Percentiles rank a stretch among this genome's conserved stretches.
Conservation (phyloP, 2,888 invertebrate species). For the Cephonodes hylas region DNA sequence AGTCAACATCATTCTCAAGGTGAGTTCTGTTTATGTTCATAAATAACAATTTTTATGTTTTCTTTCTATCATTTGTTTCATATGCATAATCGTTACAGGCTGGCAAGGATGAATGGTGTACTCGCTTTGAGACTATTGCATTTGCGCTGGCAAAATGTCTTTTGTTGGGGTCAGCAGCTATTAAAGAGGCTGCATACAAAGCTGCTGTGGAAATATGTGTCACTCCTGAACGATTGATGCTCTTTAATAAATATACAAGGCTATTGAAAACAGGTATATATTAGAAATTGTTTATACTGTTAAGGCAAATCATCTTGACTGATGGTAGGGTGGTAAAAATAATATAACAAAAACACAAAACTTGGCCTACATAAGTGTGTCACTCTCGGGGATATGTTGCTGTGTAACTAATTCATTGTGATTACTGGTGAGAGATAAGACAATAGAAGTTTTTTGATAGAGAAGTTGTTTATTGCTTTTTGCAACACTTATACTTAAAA, state of each 20-base stretch:
- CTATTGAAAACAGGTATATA: slow-evolving; percentile 66
- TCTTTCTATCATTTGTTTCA: neutral
- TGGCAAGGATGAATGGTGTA: slow-evolving; percentile 72
- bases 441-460: no score
- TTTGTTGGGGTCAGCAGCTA: slow-evolving; percentile 47
- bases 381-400: no score
- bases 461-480: no score
- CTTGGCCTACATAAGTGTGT: no score
- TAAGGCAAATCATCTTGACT: neutral
- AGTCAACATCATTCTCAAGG: slow-evolving; percentile 61
- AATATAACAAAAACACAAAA: no score
- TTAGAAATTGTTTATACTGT: neutral
- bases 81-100: slow-evolving; percentile 50
- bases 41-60: neutral
- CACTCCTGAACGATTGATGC: slow-evolving; percentile 83
- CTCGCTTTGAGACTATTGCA: slow-evolving; percentile 81
- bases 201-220: slow-evolving; percentile 79
- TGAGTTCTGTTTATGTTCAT: slow-evolving; percentile 28
- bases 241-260: slow-evolving; percentile 82
- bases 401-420: no score
- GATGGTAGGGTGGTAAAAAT: no score
- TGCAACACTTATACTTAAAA: no score
- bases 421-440: no score
- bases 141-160: slow-evolving; percentile 84
- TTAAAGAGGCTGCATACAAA: slow-evolving; percentile 79